Evolutionary conservation across 1,140 invertebrate genomes (phyloP), one percentile per base, ranked within the genome.

Genomic region (Drosophila triauraria): DNA sequence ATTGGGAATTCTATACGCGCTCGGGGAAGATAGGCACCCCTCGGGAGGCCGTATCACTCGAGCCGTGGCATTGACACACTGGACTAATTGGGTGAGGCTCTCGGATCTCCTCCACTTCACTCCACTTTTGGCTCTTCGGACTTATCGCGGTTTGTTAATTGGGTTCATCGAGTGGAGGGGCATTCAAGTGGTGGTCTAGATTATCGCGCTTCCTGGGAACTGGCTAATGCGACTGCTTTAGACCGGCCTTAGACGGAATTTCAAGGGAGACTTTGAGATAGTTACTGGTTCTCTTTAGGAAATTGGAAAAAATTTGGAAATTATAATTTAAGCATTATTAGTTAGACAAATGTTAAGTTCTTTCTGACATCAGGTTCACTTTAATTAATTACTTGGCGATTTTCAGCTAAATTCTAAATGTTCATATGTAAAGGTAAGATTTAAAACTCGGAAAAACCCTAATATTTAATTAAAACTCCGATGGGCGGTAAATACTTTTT

Each of bases 61-160:
- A 47, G 30, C 5, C 17, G 25, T 32, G 68, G 48, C 75, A 61
- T 32, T 75, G 70, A 69, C 70, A 80, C 54, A 61, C 47, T 69
- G 53, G 27, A 15, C 40, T 43, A 78, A 46, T 67, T 70, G 56
- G 17, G 17, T 20, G 32, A 42, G 43, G 12, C 67, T 54, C 32
- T 38, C 20, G 17, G 32, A 38, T n/a, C 13, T 56, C 20, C n/a
- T 9, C 48, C 27, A 51, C 35, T 40, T 40, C 8, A 60, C 53
- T 64, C 42, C n/a, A 63, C 15, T 35, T 23, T 15, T 9, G 60
- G 17, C 20, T 44, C 61, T 17, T 35, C 13, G 44, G 15, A 56
- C 43, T 72, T 79, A 77, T 77, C 61, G 60, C 30, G 13, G 43
- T n/a, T n/a, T 46, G 35, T 30, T 71, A 51, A 71, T 71, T 71